Conservation (phyloP, 2,888 invertebrate species). For the Clostera curtula region DNA sequence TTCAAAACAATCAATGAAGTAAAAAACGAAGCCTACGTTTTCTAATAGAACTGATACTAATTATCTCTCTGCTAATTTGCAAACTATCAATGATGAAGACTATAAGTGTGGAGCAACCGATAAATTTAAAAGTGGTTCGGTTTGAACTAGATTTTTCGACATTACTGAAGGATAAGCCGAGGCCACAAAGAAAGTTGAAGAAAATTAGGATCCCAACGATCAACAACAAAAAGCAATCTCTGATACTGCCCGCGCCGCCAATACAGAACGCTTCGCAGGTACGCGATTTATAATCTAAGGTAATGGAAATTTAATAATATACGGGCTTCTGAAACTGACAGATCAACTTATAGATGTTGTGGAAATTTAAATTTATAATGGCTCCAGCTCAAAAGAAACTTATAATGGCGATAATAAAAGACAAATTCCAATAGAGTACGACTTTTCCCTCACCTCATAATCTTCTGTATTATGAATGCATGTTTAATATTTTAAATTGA, state of each 20-base stretch:
- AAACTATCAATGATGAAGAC: conserved; percentile 43
- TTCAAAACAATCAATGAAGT: no score
- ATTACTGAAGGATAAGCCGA: conserved; percentile 29
- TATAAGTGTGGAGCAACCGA: conserved; percentile 48
- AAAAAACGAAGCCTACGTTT: no score
- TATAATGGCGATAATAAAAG: no score
- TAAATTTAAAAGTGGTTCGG: conserved; percentile 61
- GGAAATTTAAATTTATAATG: not conserved
- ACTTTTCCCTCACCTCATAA: no score
- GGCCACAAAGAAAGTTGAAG: conserved; percentile 33
- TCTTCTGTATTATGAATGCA: no score
- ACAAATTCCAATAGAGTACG: no score
- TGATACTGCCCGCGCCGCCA: conserved; percentile 48
- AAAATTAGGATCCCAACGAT: conserved; percentile 44
- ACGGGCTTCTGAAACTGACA: conserved; percentile 3
- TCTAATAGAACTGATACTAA: no score
- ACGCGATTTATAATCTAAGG: conserved; percentile 14
- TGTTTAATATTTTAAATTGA: no score
- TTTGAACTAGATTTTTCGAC: conserved; percentile 56
- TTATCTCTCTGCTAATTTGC: no score
- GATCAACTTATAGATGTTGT: not conserved
- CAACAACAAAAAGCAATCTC: conserved; percentile 29
- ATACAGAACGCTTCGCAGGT: conserved; percentile 36
- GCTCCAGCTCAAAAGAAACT: not conserved
- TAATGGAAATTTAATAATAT: conserved; percentile 10